These are phyloP conservation scores for Paedocypris micromegethes DNA, from an alignment of 2,797 vertebrate genomes.

Conservation along the genomic window DNA sequence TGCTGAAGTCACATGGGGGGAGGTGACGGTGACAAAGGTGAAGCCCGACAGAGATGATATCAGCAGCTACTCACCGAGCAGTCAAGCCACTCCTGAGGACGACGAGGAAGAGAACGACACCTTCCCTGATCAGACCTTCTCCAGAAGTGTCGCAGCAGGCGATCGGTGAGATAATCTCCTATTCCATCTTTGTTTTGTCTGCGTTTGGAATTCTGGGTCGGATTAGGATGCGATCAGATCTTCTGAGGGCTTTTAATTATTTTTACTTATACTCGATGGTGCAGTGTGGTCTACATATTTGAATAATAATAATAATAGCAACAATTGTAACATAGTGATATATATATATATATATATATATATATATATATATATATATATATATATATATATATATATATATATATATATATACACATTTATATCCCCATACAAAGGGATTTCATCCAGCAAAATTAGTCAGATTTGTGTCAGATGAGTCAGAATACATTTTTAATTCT, in stretches of 20 bases:
- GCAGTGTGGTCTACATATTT: no score
- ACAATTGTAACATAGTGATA: no score
- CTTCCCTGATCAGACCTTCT: not conserved
- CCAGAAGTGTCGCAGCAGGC: not conserved
- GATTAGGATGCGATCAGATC: no score
- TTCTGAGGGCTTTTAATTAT: no score
- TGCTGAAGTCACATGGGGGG: not conserved
- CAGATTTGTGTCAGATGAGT: not conserved
- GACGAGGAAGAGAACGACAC: not conserved
- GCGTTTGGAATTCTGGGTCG: not conserved
- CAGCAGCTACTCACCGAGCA: slow-evolving; percentile 6
- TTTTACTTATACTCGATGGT: no score
- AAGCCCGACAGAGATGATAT: not conserved
- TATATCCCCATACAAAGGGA: no score
- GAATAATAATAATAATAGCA: no score
- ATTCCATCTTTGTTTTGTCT: not conserved
- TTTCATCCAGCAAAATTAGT: not conserved
- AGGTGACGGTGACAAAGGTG: not conserved
- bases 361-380: no score
- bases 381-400: no score
- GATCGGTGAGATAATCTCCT: slow-evolving; percentile 23
- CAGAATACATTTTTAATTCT: not conserved
- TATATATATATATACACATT: no score
- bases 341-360: no score
- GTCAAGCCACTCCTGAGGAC: slow-evolving; percentile 4